Base-by-base conservation (phyloP, 1,140 invertebrate genomes). In the Colletes gigas region DNA sequence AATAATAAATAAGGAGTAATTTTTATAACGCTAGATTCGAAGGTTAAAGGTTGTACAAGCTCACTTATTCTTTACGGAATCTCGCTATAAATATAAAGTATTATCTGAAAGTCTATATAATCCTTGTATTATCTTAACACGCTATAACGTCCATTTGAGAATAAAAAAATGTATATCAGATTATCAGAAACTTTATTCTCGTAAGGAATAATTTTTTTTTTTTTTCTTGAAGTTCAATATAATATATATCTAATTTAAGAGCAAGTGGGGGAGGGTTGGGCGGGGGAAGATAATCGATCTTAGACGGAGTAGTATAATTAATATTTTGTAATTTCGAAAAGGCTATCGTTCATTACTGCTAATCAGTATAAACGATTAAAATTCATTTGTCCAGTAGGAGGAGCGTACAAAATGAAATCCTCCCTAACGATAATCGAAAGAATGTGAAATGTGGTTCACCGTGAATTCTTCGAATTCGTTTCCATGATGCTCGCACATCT, bases 71-170 rank as follows among this genome's bases (percentile, higher is more conserved):
- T 4, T 82, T 66, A 80, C 50, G 60, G 67, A 83, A 84, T 80
- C 75, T 72, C 62, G 72, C 82, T 83, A 83, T 80, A 83, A 84
- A 83, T 84, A 84, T 39, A 84, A 84, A 83, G 78, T 84, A 83
- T 84, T 80, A 83, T 83, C 72, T 71, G 66, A 83, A 83, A 75
- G 50, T 83, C 47, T 83, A 83, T 77, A 81, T 73, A 81, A 81
- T 85, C n/a, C 52, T 85, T 84, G 82, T 85, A 84, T 81, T 84
- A 84, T 83, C 68, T 85, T 85, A 84, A 84, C 30, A 77, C 62
- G 78, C 78, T 85, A 77, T 77, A 72, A 81, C 73, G 72, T 84
- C 79, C 54, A 83, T 79, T 69, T 81, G 72, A 84, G 83, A 81
- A 77, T 81, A 71, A 84, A 85, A 83, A 79, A 83, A 85, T 83